These are phyloP conservation scores for Menura novaehollandiae DNA, from an alignment of 2,113 vertebrate genomes.

Conservation along the genomic window DNA sequence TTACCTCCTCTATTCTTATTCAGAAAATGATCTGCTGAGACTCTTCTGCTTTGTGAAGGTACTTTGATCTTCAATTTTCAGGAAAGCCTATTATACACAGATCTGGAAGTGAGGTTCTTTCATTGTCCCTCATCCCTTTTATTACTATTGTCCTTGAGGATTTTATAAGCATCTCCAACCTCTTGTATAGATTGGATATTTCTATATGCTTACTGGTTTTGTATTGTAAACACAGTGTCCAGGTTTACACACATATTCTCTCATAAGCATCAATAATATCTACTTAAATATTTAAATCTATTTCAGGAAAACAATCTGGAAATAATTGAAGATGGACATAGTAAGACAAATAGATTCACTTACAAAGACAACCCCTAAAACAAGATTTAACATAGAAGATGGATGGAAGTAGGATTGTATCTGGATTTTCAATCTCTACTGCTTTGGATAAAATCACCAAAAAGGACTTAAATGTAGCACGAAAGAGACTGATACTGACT, in stretches of 20 bases:
- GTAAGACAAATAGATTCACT: neutral
- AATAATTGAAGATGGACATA: neutral
- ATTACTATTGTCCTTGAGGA: neutral
- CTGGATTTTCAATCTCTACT: neutral
- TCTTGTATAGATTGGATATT: neutral
- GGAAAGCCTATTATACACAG: neutral
- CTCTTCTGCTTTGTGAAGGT: neutral
- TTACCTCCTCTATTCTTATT: neutral
- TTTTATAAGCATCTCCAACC: neutral
- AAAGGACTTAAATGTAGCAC: neutral
- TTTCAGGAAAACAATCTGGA: neutral
- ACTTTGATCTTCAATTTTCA: neutral
- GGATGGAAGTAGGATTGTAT: neutral
- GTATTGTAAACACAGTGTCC: neutral
- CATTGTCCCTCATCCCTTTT: neutral
- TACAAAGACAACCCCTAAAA: neutral
- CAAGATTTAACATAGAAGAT: neutral
- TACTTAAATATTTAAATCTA: neutral
- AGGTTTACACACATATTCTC: neutral
- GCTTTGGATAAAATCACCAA: neutral
- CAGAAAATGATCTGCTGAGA: neutral
- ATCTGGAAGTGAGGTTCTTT: neutral
- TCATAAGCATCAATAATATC: neutral
- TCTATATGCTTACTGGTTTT: neutral
- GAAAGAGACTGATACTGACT: neutral